These are phyloP conservation scores for Chromoteleia sp. DNA, from an alignment of 2,888 invertebrate species.

Conservation along the genomic window DNA sequence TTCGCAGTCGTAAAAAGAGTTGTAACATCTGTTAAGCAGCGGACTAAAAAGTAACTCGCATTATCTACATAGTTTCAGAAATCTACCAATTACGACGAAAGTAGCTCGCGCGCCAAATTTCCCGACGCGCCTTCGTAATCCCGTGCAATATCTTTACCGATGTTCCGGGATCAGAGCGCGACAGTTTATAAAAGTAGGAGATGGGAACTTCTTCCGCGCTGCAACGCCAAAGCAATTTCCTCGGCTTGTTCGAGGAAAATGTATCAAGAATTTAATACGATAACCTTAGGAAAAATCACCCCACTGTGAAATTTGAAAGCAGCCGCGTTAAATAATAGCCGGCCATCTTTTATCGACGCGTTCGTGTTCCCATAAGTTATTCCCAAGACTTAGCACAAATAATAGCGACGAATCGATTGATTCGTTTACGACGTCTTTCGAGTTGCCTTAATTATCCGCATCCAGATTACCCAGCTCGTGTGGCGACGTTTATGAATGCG, in stretches of 20 bases:
- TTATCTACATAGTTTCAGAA: conserved; percentile 34
- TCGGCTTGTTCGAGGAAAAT: not conserved
- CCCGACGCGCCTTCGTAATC: conserved; percentile 14
- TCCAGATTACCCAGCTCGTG: no score
- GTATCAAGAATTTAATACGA: conserved; percentile 11
- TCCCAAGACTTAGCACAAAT: no score
- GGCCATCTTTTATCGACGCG: no score
- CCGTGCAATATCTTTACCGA: conserved; percentile 29
- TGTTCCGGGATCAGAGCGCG: conserved; percentile 24
- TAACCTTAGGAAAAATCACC: not conserved
- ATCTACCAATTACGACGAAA: conserved; percentile 24
- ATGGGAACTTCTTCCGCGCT: conserved; percentile 6
- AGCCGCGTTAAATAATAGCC: not conserved
- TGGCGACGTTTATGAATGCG: not conserved
- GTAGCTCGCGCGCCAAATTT: conserved; percentile 25
- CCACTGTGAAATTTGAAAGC: not conserved
- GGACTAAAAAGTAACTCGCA: conserved; percentile 21
- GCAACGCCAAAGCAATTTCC: conserved; percentile 28
- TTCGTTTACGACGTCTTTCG: no score
- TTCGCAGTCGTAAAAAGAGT: conserved; percentile 9
- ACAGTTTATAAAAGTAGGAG: conserved; percentile 22
- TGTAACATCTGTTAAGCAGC: conserved; percentile 13
- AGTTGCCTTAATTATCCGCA: no score
- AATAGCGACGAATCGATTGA: no score
- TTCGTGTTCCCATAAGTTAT: no score